Percentiles rank a stretch among this genome's conserved stretches.
phyloP scores from a whole-genome alignment of 2,888 invertebrate species.

The Julus scanicus region DNA sequence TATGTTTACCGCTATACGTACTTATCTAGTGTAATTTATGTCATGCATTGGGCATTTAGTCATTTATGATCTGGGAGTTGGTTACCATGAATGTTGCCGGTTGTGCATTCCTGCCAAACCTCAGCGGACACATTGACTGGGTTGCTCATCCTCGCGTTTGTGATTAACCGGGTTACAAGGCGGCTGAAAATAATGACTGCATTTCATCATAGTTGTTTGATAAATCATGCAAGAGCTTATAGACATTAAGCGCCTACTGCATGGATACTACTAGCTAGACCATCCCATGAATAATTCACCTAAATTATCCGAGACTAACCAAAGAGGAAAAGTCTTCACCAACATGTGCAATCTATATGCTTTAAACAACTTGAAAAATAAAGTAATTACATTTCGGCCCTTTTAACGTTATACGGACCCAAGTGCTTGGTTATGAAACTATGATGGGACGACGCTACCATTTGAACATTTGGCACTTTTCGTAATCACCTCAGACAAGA shows the following conservation, averaged over 20 bases:
- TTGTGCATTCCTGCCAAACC: slow-evolving; percentile 30
- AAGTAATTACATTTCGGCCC: background rate
- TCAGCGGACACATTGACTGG: slow-evolving; percentile 20
- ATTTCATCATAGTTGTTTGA: slow-evolving; percentile 36
- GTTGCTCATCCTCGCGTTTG: background rate
- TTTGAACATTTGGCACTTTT: background rate
- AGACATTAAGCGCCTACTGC: background rate
- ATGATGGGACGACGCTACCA: background rate
- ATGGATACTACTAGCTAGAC: background rate
- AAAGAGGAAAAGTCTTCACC: background rate
- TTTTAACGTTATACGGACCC: background rate
- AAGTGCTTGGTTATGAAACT: slow-evolving; percentile 26
- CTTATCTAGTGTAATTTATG: slow-evolving; percentile 11
- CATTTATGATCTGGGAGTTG: slow-evolving; percentile 35
- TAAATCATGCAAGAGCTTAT: slow-evolving; percentile 38
- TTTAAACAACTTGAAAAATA: background rate
- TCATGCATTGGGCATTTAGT: background rate
- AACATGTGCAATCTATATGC: background rate
- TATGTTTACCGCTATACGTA: background rate
- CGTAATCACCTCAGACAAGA: slow-evolving; percentile 10
- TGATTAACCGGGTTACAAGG: background rate
- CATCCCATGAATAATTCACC: background rate
- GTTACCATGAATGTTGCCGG: background rate
- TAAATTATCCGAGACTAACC: background rate
- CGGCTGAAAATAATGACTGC: background rate